Evolutionary conservation across 2,113 vertebrate genomes (phyloP), one percentile per base, ranked within the genome.

Genomic region (Cyprinodon variegatus): DNA sequence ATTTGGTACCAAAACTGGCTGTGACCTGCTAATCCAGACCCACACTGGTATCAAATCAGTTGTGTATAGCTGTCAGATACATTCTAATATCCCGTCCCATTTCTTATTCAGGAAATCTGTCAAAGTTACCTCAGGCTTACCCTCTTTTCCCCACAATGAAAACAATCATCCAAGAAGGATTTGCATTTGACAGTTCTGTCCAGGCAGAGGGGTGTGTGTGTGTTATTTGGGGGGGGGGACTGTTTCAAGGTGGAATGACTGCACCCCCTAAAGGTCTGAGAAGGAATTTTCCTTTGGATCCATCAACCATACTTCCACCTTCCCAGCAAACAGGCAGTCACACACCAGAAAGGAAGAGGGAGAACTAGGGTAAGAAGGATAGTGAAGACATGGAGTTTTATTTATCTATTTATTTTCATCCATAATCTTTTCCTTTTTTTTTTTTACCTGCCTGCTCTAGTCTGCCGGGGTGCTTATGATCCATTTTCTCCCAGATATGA

Each of bases 231-330:
- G 72, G 71, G 68, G 60, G 63, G 67, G 38, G 37, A 22, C 78
- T 50, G 75, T 86, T 83, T 93, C 93, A 90, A 90, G 91, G 89
- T 97, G 95, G 97, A 96, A 94, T 94, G 94, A 95, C 92, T 95
- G 96, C 97, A 94, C 97, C 96, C 95, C 96, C 97, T 97, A 90
- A 95, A 95, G 97, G 81, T 87, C 79, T 91, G 61, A 2, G 50
- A 45, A 0, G 69, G 81, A 92, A 87, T 43, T 83, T 72, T 46
- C 46, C 69, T 72, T 12, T 70, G 59, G 17, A 15, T n/a, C 63
- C 91, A 84, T 65, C 64, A 91, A 62, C 72, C 59, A 82, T 74
- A 74, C 77, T 78, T 77, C 77, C 73, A 70, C 72, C 53, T 1
- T 36, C 59, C 50, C 9, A 73, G 50, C 81, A 43, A 43, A 50